Conservation (phyloP, 2,888 invertebrate species). For the Eupeodes latifasciatus region DNA sequence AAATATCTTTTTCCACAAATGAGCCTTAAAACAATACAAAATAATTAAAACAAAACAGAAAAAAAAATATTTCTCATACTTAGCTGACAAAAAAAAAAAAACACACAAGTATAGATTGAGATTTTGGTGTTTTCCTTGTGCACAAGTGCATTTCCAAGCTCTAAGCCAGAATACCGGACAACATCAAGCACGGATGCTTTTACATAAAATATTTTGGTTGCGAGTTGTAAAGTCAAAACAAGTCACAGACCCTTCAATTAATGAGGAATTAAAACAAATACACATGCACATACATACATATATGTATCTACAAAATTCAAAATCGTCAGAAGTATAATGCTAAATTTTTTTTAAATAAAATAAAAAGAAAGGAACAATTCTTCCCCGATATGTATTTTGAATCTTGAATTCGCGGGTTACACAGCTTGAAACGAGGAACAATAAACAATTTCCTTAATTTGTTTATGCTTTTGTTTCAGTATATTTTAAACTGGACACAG, state of each 20-base stretch:
- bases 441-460: constrained; percentile 71
- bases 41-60: neutral
- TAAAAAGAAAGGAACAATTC: neutral
- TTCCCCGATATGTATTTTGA: neutral
- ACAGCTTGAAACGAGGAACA: constrained; percentile 44
- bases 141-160: constrained; percentile 10
- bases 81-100: neutral
- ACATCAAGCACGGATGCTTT: neutral
- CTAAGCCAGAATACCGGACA: neutral
- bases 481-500: constrained; percentile 16
- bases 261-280: constrained; percentile 7
- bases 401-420: neutral
- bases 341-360: constrained; percentile 6
- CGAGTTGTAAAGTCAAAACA: constrained; percentile 34
- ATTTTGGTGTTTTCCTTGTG: constrained; percentile 22
- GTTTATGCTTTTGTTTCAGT: constrained; percentile 70
- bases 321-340: constrained; percentile 17
- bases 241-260: constrained; percentile 22
- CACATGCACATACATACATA: neutral
- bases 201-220: constrained; percentile 18
- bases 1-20: constrained; percentile 34
- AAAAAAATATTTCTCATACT: neutral
- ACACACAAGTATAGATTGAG: constrained; percentile 3
- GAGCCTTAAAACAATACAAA: constrained; percentile 11
- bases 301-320: neutral